These are phyloP conservation scores for Paraplagusia blochii DNA, from an alignment of 2,113 vertebrate species.

Conservation along the genomic window DNA sequence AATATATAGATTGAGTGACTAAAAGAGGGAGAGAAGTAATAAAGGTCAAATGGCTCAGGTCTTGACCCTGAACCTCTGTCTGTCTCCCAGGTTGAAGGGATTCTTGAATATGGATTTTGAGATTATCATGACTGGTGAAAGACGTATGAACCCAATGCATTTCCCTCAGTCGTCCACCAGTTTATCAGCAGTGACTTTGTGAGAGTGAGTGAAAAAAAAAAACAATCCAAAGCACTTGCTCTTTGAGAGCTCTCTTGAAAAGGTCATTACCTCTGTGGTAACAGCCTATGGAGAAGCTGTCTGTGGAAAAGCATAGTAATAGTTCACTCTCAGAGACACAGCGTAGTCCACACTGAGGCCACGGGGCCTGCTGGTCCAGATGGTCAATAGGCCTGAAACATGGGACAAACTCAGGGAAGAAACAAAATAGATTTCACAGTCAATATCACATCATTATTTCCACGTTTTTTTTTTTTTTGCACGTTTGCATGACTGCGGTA, in stretches of 20 bases:
- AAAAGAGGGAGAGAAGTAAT: too few species aligned
- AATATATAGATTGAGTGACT: too few species aligned
- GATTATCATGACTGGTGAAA: too few species aligned
- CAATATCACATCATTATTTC: constrained; percentile 53
- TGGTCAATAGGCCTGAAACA: constrained; percentile 52
- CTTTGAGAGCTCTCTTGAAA: constrained; percentile 34
- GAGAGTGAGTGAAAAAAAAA: too few species aligned
- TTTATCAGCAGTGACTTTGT: too few species aligned
- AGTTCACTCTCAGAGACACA: constrained; percentile 29
- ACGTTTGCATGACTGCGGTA: constrained; percentile 38
- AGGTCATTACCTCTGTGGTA: constrained; percentile 41
- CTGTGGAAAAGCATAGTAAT: constrained; percentile 23
- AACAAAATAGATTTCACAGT: constrained; percentile 64
- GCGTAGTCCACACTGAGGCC: constrained; percentile 9
- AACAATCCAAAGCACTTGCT: neutral
- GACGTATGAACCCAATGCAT: too few species aligned
- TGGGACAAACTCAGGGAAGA: constrained; percentile 39
- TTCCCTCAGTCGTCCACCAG: too few species aligned
- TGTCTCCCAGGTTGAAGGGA: too few species aligned
- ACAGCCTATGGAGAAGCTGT: constrained; percentile 27
- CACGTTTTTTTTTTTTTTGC: constrained; percentile 48
- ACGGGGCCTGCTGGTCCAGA: constrained; percentile 39
- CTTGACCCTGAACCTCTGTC: too few species aligned
- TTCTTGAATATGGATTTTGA: too few species aligned
- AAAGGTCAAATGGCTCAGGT: too few species aligned